Evolutionary conservation across 2,888 invertebrate species (phyloP), one percentile per base, ranked within the genome.

Genomic region (Tineola bisselliella): DNA sequence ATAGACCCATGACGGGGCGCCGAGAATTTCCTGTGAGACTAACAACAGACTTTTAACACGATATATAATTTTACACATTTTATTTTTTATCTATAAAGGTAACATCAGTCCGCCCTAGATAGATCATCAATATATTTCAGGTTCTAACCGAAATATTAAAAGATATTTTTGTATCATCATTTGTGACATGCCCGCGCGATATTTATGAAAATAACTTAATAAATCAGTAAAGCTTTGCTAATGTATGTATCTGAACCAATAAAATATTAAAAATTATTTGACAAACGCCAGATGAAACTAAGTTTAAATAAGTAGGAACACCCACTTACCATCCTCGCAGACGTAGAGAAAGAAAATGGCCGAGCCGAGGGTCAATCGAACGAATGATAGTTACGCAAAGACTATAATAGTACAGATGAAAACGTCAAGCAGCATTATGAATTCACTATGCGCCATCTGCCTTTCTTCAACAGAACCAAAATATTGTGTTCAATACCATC

Each of bases 21-120:
- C 78, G 98, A 98, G 88, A 99, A 99, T 86, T 99, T 99, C 80
- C 99, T 93, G 89, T 99, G 99, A 88, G 99, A 99, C 99, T 99
- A 84, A 66, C 91, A 88, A 67, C 2, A 61, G 60, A 62, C 63
- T 60, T 38, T 11, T 6, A 17, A 3, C 25, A 3, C 44, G n/a
- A 56, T 11, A 10, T 6, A 38, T 3, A n/a, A n/a, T n/a, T n/a
- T n/a, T 38, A 12, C 2, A 13, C 17, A 48, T 18, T 48, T 2
- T 8, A 3, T 10, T 3, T 62, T 13, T 8, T 5, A 13, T 18
- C 54, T 18, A 13, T 15, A 1, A 56, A 19, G 31, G 33, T 52
- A 43, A 62, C 68, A 79, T 92, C 92, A 92, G 92, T 91, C 92
- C 92, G 92, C 92, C 92, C 92, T 92, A 92, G 92, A 89, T 70